Conservation (phyloP, 1,140 invertebrate genomes). For the Drosophila erecta region DNA sequence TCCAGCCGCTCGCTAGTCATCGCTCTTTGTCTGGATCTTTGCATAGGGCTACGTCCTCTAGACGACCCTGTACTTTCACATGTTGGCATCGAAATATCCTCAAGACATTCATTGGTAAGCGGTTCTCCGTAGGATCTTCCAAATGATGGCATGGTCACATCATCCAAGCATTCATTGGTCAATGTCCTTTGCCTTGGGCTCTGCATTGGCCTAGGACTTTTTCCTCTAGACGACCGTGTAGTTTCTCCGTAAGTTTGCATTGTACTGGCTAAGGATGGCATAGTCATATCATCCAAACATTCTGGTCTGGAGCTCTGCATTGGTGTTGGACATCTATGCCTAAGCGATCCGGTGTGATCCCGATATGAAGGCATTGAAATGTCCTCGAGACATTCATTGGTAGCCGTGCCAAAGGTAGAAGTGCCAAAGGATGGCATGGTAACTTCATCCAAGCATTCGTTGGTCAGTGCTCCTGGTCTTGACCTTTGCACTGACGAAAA, state of each 20-base stretch:
- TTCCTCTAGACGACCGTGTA: background rate
- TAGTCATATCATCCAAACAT: background rate
- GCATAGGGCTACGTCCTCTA: background rate
- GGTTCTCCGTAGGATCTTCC: background rate
- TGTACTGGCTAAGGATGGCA: no score
- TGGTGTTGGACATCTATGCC: background rate
- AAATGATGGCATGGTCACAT: conserved; percentile 9
- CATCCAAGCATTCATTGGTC: background rate
- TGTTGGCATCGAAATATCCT: conserved; percentile 1
- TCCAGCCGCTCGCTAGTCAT: background rate
- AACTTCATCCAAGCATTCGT: conserved; percentile 1
- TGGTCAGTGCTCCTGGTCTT: background rate
- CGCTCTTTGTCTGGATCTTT: background rate
- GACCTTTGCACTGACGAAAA: background rate
- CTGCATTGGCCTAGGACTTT: background rate
- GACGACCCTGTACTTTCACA: background rate
- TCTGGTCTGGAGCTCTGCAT: background rate
- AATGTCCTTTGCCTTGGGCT: background rate
- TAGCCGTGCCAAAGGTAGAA: background rate
- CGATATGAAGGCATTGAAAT: conserved; percentile 7
- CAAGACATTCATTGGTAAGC: background rate
- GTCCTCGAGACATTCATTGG: conserved; percentile 11
- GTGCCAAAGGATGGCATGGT: conserved; percentile 7
- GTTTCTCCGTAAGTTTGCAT: background rate
- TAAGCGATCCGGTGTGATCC: background rate